These are phyloP conservation scores for Thalassaphorura encarpata DNA, from an alignment of 1,140 invertebrate genomes.

Conservation along the genomic window DNA sequence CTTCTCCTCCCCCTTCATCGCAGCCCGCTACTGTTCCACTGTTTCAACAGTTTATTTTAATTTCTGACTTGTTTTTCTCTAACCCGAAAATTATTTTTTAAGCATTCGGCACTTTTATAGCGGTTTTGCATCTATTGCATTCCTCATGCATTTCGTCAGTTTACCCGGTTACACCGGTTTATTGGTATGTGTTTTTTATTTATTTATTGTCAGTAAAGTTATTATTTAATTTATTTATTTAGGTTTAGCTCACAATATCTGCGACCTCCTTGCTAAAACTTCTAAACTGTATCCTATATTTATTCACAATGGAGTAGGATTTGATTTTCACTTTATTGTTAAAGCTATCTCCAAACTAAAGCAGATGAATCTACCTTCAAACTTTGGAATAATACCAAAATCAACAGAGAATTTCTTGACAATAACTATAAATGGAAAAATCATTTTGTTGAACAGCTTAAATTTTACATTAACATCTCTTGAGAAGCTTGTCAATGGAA, in stretches of 20 bases:
- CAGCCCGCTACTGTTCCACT: too few species aligned
- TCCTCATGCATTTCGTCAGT: too few species aligned
- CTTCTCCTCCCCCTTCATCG: too few species aligned
- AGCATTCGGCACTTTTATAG: too few species aligned
- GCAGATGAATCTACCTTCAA: not conserved
- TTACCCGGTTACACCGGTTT: too few species aligned
- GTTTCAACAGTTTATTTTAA: too few species aligned
- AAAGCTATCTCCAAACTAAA: not conserved
- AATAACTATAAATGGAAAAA: not conserved
- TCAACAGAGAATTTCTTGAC: conserved; percentile 9
- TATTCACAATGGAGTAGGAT: not conserved
- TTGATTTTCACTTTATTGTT: conserved; percentile 10
- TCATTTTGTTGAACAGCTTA: conserved; percentile 3
- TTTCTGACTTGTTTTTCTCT: too few species aligned
- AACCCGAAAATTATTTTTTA: too few species aligned
- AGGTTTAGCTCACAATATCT: not conserved
- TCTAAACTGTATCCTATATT: not conserved
- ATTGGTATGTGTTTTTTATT: too few species aligned
- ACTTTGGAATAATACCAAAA: conserved; percentile 4
- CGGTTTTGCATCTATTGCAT: too few species aligned
- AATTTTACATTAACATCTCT: not conserved
- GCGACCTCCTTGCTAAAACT: not conserved
- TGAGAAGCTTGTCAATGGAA: conserved; percentile 3
- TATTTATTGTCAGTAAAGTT: too few species aligned
- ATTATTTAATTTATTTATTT: too few species aligned